Evolutionary conservation across 1,140 invertebrate species (phyloP), one percentile per base, ranked within the genome.

Genomic region (Drosophila prosaltans): DNA sequence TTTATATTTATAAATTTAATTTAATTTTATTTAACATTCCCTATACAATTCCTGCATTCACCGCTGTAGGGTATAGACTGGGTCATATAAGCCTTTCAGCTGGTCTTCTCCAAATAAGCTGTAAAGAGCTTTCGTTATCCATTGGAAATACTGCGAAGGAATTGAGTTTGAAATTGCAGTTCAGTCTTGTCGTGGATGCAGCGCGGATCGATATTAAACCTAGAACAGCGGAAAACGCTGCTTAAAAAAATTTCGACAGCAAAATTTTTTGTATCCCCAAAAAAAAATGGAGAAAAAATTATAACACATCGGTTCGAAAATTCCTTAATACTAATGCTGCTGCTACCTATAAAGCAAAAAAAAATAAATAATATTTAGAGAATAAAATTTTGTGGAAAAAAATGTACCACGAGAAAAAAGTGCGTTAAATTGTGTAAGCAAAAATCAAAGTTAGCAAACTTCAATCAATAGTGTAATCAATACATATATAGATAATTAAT

Each of bases 111-210:
- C 78, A 74, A 78, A 75, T 83, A 75, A 83, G 81, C 69, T 78
- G 65, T 39, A 55, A 11, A 57, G 71, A 89, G 84, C 84, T 89
- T 89, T 89, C 67, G 80, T 89, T 90, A 90, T 88, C 86, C 88
- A 67, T 84, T 91, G 88, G 88, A 91, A 90, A 68, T 75, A 67
- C 67, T 75, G 78, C 71, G 74, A 91, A 81, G 82, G 74, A 91
- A 81, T 81, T 84, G 79, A 86, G 90, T 90, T 85, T 80, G 72
- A 88, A 91, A 91, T 90, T 91, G 90, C 90, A 91, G 86, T 91
- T 88, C 83, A 91, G 90, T 91, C 85, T 90, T 86, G 90, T 91
- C 90, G 90, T 90, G 90, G 79, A 81, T 91, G 90, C 90, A 91
- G 90, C 78, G 73, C 80, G 91, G 82, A 91, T 91, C 90, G 90